Base-by-base conservation (phyloP, 2,113 vertebrate species). In the Sebastes fasciatus region DNA sequence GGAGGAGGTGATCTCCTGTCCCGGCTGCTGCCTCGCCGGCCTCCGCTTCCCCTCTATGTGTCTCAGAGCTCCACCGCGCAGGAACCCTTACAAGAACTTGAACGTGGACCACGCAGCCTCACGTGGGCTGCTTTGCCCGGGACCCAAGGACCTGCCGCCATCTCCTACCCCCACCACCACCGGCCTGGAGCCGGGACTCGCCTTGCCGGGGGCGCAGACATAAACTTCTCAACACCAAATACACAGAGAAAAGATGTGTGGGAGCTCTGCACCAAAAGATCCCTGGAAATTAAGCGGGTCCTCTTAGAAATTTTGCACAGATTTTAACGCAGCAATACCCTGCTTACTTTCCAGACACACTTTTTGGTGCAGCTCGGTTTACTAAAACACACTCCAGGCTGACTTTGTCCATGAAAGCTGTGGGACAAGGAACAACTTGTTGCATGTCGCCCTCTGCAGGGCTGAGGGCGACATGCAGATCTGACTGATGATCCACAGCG, bases 11-110 rank as follows among this genome's bases (percentile, higher is more conserved):
- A 93, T 98, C 79, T 95, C 97, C 42, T 99, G 98, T 74, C 97
- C 98, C 0, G 95, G 96, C 83, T 99, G 98, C 94, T 99, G 98
- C 89, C 92, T 98, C 1, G 93, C 96, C 0, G 95, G 97, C 61
- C 96, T 98, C 74, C 96, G 96, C 77, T 96, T 98, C 26, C 90
- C 97, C 23, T 97, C 98, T 0, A 17, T 98, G 79, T 99, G 98
- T 90, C 95, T 96, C 51, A 91, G 93, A 69, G 84, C 93, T 1
- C 92, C 94, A 0, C 91, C 89, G 0, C 89, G 86, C 2, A 82
- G 92, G 0, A 96, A 97, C 61, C 95, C 92, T 80, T 99, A 99
- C 94, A 97, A 97, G 92, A 98, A 97, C 94, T 93, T 99, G 89
- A 98, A 95, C 83, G 95, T 95, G 1, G 97, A 97, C 46, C 88